Conservation (phyloP, 2,797 vertebrate genomes). For the Urosaurus nigricauda region DNA sequence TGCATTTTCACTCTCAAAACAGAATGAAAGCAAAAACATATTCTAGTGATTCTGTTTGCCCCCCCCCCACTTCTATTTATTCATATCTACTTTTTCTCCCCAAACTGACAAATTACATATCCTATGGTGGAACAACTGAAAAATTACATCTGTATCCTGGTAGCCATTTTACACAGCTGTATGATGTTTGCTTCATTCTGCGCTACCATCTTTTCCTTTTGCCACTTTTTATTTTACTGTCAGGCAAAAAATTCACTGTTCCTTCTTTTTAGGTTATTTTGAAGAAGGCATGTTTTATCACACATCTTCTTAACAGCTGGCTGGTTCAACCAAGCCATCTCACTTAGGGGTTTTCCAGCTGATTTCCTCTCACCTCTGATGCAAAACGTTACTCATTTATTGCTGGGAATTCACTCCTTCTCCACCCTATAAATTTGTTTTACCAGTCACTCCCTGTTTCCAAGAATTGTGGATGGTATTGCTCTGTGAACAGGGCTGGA, state of each 20-base stretch:
- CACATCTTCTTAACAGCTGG: not conserved
- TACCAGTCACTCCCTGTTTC: not conserved
- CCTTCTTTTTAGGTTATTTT: not conserved
- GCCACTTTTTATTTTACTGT: constrained; percentile 1
- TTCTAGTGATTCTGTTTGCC: not conserved
- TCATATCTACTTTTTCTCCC: not conserved
- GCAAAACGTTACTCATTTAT: not conserved
- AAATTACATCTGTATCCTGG: constrained; percentile 17
- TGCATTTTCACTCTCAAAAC: not conserved
- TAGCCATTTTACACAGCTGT: not conserved
- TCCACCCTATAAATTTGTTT: not conserved
- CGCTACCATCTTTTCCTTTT: not conserved
- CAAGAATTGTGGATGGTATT: not conserved
- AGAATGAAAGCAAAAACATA: not conserved
- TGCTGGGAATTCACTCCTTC: not conserved
- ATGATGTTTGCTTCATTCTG: not conserved
- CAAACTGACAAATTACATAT: not conserved
- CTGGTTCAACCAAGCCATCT: not conserved
- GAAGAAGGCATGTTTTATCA: not conserved
- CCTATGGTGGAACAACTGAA: not conserved
- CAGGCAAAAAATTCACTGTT: not conserved
- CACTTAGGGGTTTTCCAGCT: not conserved
- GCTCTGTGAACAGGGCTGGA: not conserved
- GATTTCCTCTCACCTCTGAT: not conserved
- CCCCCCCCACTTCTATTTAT: not conserved